Conservation (phyloP, 2,888 invertebrate species). For the Tetragnatha montana region DNA sequence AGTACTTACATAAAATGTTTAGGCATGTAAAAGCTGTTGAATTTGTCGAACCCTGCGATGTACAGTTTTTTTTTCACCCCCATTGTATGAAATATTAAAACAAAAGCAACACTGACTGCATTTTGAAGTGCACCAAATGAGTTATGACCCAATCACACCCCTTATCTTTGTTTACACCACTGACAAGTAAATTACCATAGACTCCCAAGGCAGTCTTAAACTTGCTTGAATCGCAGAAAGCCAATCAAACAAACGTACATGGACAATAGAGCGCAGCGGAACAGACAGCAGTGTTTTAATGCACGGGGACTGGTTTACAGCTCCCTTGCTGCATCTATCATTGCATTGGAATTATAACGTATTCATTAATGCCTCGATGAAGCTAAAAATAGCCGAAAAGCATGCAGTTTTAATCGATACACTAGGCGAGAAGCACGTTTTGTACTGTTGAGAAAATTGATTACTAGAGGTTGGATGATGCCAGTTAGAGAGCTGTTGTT, state of each 20-base stretch:
- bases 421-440: background rate
- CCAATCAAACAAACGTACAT: background rate
- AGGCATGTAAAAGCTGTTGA: no score
- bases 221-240: background rate
- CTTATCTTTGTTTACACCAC: no score
- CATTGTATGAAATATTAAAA: no score
- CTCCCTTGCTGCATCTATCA: background rate
- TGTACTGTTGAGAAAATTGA: conserved; percentile 14
- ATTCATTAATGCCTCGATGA: conserved; percentile 8
- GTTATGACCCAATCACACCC: no score
- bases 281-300: background rate
- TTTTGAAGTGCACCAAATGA: no score
- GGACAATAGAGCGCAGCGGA: background rate
- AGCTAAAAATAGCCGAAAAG: conserved; percentile 42
- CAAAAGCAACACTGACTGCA: no score
- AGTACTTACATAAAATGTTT: no score
- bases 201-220: no score
- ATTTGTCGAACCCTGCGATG: no score
- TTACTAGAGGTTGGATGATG: conserved; percentile 7
- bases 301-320: background rate
- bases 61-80: no score
- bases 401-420: conserved; percentile 47
- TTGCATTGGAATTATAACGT: conserved; percentile 22
- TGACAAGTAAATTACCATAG: no score
- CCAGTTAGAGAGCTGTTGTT: conserved; percentile 1